Percentiles rank a stretch among this genome's conserved stretches.
Evolutionary conservation across 2,113 vertebrate genomes (phyloP).

Genomic region (Sapajus apella): DNA sequence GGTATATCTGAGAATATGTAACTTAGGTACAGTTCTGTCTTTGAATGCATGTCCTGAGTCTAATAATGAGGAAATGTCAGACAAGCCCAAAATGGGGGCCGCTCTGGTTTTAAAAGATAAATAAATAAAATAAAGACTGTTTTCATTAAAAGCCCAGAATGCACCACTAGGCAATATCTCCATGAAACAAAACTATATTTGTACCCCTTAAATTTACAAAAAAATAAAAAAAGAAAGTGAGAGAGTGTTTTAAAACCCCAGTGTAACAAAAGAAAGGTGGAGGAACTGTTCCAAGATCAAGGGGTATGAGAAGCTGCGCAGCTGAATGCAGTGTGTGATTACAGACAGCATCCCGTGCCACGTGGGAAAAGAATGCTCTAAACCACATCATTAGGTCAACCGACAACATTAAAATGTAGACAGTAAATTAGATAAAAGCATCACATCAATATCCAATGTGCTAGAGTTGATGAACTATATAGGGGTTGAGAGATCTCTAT

Average conservation of each 20-base stretch:
- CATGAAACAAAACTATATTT: no score
- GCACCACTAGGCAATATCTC: no score
- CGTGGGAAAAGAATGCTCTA: background rate
- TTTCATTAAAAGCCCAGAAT: no score
- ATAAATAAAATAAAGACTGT: background rate
- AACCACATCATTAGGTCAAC: background rate
- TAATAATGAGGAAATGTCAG: background rate
- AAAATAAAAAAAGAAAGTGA: no score
- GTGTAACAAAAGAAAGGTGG: background rate
- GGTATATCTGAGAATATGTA: background rate
- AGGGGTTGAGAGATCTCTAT: background rate
- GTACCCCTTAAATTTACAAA: no score
- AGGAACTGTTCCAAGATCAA: background rate
- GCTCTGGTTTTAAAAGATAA: background rate
- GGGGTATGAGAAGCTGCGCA: background rate
- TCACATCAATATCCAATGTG: background rate
- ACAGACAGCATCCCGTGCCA: background rate
- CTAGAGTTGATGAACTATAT: background rate
- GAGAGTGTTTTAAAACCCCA: background rate
- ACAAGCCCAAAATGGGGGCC: background rate
- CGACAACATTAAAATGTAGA: background rate
- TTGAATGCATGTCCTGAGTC: background rate
- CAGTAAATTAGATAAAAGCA: background rate
- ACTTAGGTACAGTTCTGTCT: background rate
- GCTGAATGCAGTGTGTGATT: background rate